Evolutionary conservation across 2,797 vertebrate genomes (phyloP), one percentile per base, ranked within the genome.

Genomic region (Pipistrellus pygmaeus): DNA sequence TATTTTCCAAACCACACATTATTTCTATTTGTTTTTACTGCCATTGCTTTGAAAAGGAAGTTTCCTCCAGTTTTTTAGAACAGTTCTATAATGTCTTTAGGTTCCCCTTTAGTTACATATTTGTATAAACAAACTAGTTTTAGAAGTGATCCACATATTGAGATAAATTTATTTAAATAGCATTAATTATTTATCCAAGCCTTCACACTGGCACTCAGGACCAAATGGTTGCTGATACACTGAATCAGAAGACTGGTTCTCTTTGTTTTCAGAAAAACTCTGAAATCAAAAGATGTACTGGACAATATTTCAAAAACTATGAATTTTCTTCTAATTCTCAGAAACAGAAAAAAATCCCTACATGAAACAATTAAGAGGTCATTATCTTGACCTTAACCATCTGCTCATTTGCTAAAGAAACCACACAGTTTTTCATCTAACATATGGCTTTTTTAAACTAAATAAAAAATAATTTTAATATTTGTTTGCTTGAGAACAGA

Each of bases 341-440:
- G 3, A 60, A 93, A 76, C 15, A 7, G 69, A 53, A 90, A 95
- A 90, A 93, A 78, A 64, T 48, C 7, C 86, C 85, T 2, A 10
- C 25, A 90, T 18, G 64, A 80, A 95, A 75, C 62, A 46, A 91
- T 73, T 69, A 84, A 94, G 85, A 96, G 90, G 92, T 92, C 88
- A 88, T 93, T 96, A 95, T 92, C 38, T 55, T 96, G 20, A 90
- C 57, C 57, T 91, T 93, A 20, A 77, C 15, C 53, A 87, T 64
- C 76, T 95, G 78, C 7, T 94, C 69, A 68, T 51, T 81, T 96
- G 89, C 91, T 86, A 96, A 95, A 86, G 30, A 95, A 82, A 62
- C 27, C 57, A 96, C 13, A 41, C 51, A 64, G 53, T 53, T 89
- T 60, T 86, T 84, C 81, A 88, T 71, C 48, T 72, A 80, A 77